phyloP scores from a whole-genome alignment of 2,888 invertebrate species.

The Phortica magna region DNA sequence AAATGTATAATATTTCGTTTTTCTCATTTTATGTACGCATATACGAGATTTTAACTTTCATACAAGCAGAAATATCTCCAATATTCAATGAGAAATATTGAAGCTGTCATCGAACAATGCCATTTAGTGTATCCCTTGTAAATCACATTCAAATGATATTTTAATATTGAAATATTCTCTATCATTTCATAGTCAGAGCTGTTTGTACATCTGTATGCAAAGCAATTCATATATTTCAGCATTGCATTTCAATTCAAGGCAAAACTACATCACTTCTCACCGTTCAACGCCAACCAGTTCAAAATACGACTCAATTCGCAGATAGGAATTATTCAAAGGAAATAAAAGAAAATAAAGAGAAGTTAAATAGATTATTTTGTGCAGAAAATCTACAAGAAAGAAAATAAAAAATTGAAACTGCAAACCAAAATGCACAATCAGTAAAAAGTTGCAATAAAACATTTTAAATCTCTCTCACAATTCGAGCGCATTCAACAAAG shows the following conservation, averaged over 20 bases:
- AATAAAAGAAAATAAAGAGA: conserved; percentile 22
- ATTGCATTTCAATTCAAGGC: background rate
- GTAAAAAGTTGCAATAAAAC: conserved; percentile 4
- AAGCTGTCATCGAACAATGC: no score
- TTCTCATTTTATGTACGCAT: no score
- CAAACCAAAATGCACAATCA: background rate
- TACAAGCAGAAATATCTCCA: no score
- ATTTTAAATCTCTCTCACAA: background rate
- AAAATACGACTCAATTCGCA: background rate
- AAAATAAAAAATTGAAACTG: background rate
- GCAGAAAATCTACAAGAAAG: background rate
- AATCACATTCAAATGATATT: no score
- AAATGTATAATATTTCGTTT: no score
- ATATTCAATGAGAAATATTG: no score
- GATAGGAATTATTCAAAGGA: conserved; percentile 56
- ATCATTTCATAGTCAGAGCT: no score
- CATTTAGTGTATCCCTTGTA: no score
- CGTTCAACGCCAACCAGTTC: background rate
- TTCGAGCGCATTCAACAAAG: background rate
- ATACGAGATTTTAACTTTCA: no score
- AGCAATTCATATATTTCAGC: no score
- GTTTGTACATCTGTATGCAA: no score
- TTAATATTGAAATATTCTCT: no score
- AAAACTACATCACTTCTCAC: background rate
- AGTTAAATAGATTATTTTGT: background rate